Evolutionary conservation across 2,797 vertebrate genomes (phyloP), one percentile per base, ranked within the genome.

Genomic region (Poecile montanus): DNA sequence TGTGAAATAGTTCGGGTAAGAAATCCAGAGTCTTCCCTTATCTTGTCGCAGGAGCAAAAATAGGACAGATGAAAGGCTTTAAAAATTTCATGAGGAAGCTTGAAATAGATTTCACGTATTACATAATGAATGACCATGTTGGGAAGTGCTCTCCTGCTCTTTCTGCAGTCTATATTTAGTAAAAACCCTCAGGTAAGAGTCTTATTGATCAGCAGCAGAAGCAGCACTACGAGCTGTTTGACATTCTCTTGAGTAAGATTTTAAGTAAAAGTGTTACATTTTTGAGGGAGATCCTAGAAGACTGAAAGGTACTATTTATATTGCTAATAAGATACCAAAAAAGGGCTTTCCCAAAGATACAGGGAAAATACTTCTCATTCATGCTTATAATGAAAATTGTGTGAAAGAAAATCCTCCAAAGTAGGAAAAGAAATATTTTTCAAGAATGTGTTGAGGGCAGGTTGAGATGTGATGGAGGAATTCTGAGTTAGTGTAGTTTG

Each of bases 1-100:
- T 99, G 98, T 98, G 99, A 99, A 98, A 99, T 99, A 97, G 98
- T 99, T 96, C 99, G 99, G 99, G 99, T 99, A 98, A 98, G 98
- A 95, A 83, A 94, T 74, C 88, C 73, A 71, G 56, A 88, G 88
- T 93, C 89, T 96, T 97, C 88, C 92, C 90, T 58, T 95, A 34
- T 88, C 91, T 92, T 67, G 58, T 93, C 1, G 6, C 87, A 94
- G 85, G 92, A 95, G 68, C 60, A 87, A 92, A 97, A 97, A 89
- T 96, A 93, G 90, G 91, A 78, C 92, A 92, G 94, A 96, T 95
- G 76, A 97, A 97, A 97, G 78, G 72, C 89, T 96, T 94, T 97
- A 94, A 98, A 97, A 94, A 94, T 92, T 97, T 75, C 87, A 95
- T 96, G 91, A 97, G 88, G 47, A 91, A 63, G 95, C 95, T 86